Evolutionary conservation across 2,113 vertebrate species (phyloP), one percentile per base, ranked within the genome.

Genomic region (Craseonycteris thonglongyai): DNA sequence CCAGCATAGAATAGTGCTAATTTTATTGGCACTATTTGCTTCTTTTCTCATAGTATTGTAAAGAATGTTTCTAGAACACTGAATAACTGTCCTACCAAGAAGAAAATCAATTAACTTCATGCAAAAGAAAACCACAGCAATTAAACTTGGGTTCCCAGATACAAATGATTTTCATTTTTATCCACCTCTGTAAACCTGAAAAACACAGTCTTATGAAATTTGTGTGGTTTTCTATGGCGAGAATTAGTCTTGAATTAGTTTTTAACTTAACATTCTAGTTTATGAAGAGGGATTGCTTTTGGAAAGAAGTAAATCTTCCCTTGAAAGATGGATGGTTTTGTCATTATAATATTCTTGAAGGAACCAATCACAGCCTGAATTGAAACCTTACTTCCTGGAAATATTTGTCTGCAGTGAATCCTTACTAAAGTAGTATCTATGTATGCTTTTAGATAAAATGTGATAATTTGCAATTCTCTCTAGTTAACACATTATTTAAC

Each of bases 101-200:
- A 65, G 30, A 91, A 91, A 95, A 78, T 26, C 28, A 71, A 45
- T 88, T 81, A 92, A 78, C n/a, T 38, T 90, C 61, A 40, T 58
- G 22, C 40, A 86, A 95, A 96, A 76, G 45, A 88, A 90, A 38
- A 65, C 16, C 42, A 56, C 1, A 66, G 26, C 91, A 79, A 93
- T 96, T 92, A 94, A 93, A 86, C 18, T 65, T 40, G 40, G 13
- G 22, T 80, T 94, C 19, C 35, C n/a, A 94, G 33, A 79, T 40
- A 61, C 12, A 92, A 91, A 65, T 90, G 22, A 7, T 90, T 89
- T 91, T 91, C 28, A 83, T 91, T 87, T 85, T 85, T 71, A 88
- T 49, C 26, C 10, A 65, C 24, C 19, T 49, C 24, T 82, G 7
- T 68, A 56, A 83, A 56, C 6, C 63, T 59, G 13, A 63, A 72